Evolutionary conservation across 1,140 invertebrate genomes (phyloP), one percentile per base, ranked within the genome.

Genomic region (Colletes gigas): DNA sequence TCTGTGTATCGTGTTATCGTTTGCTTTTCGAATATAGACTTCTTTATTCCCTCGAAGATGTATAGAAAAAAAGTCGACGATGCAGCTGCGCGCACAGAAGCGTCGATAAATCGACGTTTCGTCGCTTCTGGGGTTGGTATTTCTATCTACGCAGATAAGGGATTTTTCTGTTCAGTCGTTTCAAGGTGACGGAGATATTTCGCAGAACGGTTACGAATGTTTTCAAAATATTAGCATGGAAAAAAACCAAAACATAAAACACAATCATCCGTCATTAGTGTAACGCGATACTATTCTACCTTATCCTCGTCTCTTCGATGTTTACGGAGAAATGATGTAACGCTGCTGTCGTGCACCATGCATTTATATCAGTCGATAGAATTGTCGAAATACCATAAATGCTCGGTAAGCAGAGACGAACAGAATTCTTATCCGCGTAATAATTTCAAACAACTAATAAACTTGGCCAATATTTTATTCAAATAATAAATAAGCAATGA

Each of bases 291-390:
- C 54, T 60, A 6, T 50, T 71, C 63, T 63, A 63, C 39, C 68
- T 30, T 54, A 73, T 30, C 39, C 39, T 70, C 9, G 77, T 50
- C 60, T 50, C 60, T 65, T 63, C 14, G n/a, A 52, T 60, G 50
- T 79, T 65, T 79, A 55, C 2, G 71, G 52, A 55, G n/a, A 73
- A 54, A 44, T 79, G 77, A 79, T 47, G 69, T n/a, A 72, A 78
- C 41, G 39, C 19, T 3, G n/a, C 9, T 30, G n/a, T 21, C 19
- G 59, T 65, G 17, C 44, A 14, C 21, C 19, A 63, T 41, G 63
- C 50, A 41, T 54, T 63, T 52, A n/a, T 63, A 65, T 57, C 8
- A 17, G 60, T 9, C 9, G 41, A 79, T 57, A 57, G 14, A 47
- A 55, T 59, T 15, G 41, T 15, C 9, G 15, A 55, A 52, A 63